Conservation (phyloP, 2,888 invertebrate genomes). For the Aromia moschata region DNA sequence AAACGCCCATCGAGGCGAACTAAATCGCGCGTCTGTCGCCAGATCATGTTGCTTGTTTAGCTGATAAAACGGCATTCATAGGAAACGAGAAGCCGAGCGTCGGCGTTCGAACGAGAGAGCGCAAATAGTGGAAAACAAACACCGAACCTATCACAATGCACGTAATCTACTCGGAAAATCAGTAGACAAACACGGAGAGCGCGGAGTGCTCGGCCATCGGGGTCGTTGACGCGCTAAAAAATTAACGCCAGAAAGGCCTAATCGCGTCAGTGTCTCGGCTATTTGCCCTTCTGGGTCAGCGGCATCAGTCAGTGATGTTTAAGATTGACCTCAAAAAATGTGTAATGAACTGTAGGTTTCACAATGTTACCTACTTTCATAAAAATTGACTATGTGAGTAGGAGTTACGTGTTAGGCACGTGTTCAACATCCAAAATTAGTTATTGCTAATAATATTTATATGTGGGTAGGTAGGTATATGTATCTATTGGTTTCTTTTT, state of each 20-base stretch:
- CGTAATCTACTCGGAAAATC: conserved; percentile 26
- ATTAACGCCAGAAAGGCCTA: conserved; percentile 41
- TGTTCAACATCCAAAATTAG: too few relatives aligned
- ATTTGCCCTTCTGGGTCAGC: too few relatives aligned
- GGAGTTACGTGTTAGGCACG: too few relatives aligned
- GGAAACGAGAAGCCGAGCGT: conserved; percentile 7
- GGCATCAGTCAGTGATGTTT: too few relatives aligned
- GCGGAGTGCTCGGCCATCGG: conserved; percentile 13
- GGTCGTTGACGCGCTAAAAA: conserved; percentile 44
- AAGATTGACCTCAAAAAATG: too few relatives aligned
- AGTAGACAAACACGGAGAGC: conserved; percentile 24
- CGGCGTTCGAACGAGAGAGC: conserved; percentile 12
- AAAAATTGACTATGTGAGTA: too few relatives aligned
- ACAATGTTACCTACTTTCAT: too few relatives aligned
- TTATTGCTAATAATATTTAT: too few relatives aligned
- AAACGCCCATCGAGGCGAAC: background rate
- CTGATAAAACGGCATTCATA: conserved; percentile 7
- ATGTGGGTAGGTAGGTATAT: too few relatives aligned
- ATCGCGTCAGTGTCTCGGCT: conserved; percentile 49
- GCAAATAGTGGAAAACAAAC: conserved; percentile 22
- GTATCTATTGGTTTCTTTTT: too few relatives aligned
- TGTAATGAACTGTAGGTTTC: too few relatives aligned
- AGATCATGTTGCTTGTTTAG: background rate
- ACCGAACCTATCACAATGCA: conserved; percentile 21
- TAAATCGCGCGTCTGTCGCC: background rate